Conservation (phyloP, 53 echinoderm and acorn worm genomes). For the Paelopatides confundens region DNA sequence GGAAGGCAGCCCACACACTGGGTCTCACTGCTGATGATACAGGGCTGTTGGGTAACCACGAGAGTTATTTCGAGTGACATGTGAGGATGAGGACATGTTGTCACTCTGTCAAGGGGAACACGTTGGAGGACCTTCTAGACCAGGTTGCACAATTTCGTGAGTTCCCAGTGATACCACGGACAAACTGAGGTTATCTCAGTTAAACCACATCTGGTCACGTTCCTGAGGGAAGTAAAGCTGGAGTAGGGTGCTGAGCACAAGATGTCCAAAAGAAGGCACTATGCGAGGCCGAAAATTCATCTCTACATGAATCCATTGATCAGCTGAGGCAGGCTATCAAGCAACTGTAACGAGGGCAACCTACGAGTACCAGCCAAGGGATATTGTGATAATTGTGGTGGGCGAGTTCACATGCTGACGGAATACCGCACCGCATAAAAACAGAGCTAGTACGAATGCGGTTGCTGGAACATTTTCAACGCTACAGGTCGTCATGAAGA, state of each 20-base stretch:
- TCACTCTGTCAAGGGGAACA: too few species aligned
- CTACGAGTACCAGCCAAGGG: background rate
- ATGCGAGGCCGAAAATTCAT: background rate
- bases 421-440: conserved; percentile 40
- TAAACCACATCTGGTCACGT: background rate
- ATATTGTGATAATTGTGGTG: conserved; percentile 60
- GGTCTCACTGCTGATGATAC: background rate
- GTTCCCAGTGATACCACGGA: too few species aligned
- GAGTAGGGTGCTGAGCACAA: background rate
- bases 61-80: conserved; percentile 42
- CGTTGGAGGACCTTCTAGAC: too few species aligned
- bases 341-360: background rate
- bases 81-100: too few species aligned
- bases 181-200: conserved; percentile 27
- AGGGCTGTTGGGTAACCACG: conserved; percentile 22
- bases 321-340: background rate
- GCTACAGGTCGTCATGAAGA: conserved; percentile 51
- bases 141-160: too few species aligned
- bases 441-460: conserved; percentile 43
- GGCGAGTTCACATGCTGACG: conserved; percentile 41
- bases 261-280: background rate
- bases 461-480: conserved; percentile 13
- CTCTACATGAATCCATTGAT: background rate
- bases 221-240: background rate
- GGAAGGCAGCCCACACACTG: conserved; percentile 42